A percentile compares a stretch with the other conserved stretches of the same genome.
Evolutionary conservation across 2,113 vertebrate species (phyloP).

Genomic region (Ancistrus triradiatus): DNA sequence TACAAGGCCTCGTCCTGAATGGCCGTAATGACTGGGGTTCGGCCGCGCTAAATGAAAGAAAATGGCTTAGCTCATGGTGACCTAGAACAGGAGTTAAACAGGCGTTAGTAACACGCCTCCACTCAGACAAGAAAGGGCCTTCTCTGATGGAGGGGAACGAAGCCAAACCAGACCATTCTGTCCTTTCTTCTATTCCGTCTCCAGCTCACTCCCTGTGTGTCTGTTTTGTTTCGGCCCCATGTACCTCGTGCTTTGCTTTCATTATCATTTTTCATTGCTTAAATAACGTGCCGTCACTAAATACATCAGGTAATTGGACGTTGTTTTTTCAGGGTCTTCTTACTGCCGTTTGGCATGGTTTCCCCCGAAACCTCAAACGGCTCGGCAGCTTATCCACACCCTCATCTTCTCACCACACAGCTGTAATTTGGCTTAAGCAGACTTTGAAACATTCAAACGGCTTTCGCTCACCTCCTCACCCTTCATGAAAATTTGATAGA

Average conservation of each 20-base stretch:
- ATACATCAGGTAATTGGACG: neutral
- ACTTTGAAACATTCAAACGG: conserved; percentile 66
- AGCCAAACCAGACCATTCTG: conserved; percentile 8
- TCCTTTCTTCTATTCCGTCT: conserved; percentile 6
- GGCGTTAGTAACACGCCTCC: conserved; percentile 61
- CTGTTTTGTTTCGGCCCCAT: no score
- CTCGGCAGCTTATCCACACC: conserved; percentile 4
- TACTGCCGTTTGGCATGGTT: neutral
- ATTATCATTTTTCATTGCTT: conserved; percentile 3
- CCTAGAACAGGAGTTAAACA: conserved; percentile 72
- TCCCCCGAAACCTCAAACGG: neutral
- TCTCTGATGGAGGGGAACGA: conserved; percentile 23
- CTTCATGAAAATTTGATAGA: conserved; percentile 68
- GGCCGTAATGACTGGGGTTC: conserved; percentile 58
- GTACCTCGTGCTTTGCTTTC: neutral
- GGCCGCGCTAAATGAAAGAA: conserved; percentile 64
- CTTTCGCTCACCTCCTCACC: conserved; percentile 50
- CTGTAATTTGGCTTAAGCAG: conserved; percentile 54
- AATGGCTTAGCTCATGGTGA: conserved; percentile 72
- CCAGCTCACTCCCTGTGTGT: neutral
- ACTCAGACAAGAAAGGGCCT: conserved; percentile 44
- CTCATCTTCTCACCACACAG: neutral
- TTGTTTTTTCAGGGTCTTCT: neutral
- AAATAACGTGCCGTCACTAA: no score
- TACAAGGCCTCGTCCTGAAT: conserved; percentile 58